Evolutionary conservation across 2,888 invertebrate species (phyloP).

Genomic region (Drosophila kuntzei): DNA sequence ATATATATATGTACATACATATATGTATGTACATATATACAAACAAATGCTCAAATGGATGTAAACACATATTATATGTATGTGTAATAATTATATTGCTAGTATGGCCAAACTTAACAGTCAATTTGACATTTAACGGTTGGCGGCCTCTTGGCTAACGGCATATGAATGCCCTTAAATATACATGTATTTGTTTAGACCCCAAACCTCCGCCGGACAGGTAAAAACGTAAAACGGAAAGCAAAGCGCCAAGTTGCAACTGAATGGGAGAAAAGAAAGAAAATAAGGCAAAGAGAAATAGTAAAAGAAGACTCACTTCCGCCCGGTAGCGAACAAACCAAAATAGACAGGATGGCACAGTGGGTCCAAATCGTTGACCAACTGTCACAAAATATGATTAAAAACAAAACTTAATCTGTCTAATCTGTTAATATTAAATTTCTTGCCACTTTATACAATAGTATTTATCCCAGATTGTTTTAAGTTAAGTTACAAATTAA

Average conservation of each 20-base stretch:
- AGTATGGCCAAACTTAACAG: constrained; percentile 61
- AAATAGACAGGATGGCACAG: constrained; percentile 72
- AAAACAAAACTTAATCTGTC: neutral
- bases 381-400: neutral
- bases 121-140: constrained; percentile 74
- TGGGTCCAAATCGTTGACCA: constrained; percentile 13
- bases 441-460: neutral
- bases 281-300: constrained; percentile 43
- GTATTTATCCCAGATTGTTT: neutral
- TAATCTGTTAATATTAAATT: neutral
- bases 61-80: constrained; percentile 22
- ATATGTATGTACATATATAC: neutral
- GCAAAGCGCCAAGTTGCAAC: constrained; percentile 50
- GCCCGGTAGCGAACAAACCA: constrained; percentile 70
- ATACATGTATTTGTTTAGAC: constrained; percentile 48
- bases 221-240: constrained; percentile 61
- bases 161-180: constrained; percentile 46
- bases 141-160: constrained; percentile 55
- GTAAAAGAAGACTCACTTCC: constrained; percentile 75
- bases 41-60: neutral
- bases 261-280: constrained; percentile 37
- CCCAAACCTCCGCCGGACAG: constrained; percentile 40
- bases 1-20: constrained; percentile 12
- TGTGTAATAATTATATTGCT: constrained; percentile 47
- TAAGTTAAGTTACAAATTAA: neutral